phyloP scores from a whole-genome alignment of 2,797 vertebrate genomes.

The Lemur catta region DNA sequence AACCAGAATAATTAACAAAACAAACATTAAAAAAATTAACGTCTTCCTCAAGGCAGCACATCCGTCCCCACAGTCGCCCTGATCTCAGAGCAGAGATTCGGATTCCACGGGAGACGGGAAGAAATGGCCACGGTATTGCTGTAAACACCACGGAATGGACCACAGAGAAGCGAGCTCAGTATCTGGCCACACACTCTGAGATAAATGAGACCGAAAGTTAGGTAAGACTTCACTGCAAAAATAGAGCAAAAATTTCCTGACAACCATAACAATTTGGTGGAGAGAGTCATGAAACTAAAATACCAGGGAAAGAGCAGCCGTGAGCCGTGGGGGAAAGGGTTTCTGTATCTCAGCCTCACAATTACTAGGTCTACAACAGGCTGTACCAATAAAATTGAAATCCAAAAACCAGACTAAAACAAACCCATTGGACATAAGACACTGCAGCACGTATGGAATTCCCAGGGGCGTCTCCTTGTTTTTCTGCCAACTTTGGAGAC shows the following conservation, averaged over 20 bases:
- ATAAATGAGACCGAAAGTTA: accelerated
- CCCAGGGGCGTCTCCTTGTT: accelerated
- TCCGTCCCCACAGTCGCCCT: background rate
- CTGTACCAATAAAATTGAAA: accelerated
- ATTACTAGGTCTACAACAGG: accelerated
- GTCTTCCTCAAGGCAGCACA: conserved; percentile 58
- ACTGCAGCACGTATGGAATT: accelerated
- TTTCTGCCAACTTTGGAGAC: background rate
- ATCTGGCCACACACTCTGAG: accelerated
- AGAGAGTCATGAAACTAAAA: no score
- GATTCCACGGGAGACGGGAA: background rate
- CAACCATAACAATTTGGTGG: background rate
- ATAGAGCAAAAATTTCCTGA: background rate
- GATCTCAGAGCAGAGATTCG: background rate
- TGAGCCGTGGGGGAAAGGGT: accelerated
- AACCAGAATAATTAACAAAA: conserved; percentile 70
- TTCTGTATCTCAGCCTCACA: accelerated
- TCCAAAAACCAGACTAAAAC: accelerated
- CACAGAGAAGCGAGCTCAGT: accelerated
- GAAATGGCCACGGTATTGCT: accelerated
- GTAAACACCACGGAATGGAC: background rate
- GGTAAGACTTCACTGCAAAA: background rate
- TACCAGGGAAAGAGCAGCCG: accelerated
- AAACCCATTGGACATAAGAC: background rate
- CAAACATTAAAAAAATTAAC: conserved; percentile 56